Evolutionary conservation across 2,888 invertebrate genomes (phyloP).

Genomic region (Cybosia mesomella): DNA sequence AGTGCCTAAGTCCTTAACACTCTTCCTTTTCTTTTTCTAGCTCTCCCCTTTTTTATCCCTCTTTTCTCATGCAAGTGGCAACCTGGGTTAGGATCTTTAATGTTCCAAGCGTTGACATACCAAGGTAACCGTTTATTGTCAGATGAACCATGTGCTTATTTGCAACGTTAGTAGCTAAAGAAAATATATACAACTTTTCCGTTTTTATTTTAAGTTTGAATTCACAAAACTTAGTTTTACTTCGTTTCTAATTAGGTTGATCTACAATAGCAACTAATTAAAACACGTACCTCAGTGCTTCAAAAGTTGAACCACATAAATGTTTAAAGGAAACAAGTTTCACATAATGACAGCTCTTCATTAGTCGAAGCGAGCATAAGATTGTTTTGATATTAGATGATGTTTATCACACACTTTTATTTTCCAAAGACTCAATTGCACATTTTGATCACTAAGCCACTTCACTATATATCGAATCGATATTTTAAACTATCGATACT

Average conservation of each 20-base stretch:
- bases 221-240: not conserved
- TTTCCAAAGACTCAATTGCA: not conserved
- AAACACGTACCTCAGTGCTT: slow-evolving; percentile 58
- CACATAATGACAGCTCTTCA: slow-evolving; percentile 77
- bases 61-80: not conserved
- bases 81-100: not conserved
- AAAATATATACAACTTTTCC: not conserved
- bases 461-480: slow-evolving; percentile 32
- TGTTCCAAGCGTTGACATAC: not conserved
- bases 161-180: not conserved
- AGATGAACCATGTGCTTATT: not conserved
- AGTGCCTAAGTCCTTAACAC: no score
- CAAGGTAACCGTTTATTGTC: not conserved
- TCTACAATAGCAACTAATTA: not conserved
- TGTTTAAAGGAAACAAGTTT: slow-evolving; percentile 56
- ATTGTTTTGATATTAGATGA: not conserved
- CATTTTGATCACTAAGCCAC: slow-evolving; percentile 34
- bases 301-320: slow-evolving; percentile 36
- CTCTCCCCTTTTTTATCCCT: not conserved
- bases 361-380: slow-evolving; percentile 55
- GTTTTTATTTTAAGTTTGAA: not conserved
- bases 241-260: not conserved
- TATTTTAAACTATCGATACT: not conserved
- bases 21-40: no score
- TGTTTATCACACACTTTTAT: slow-evolving; percentile 8